Percentiles rank a stretch among this genome's conserved stretches.
These are phyloP conservation scores for Pristionchus exspectatus DNA, from an alignment of 2,888 invertebrate genomes.

Conservation along the genomic window DNA sequence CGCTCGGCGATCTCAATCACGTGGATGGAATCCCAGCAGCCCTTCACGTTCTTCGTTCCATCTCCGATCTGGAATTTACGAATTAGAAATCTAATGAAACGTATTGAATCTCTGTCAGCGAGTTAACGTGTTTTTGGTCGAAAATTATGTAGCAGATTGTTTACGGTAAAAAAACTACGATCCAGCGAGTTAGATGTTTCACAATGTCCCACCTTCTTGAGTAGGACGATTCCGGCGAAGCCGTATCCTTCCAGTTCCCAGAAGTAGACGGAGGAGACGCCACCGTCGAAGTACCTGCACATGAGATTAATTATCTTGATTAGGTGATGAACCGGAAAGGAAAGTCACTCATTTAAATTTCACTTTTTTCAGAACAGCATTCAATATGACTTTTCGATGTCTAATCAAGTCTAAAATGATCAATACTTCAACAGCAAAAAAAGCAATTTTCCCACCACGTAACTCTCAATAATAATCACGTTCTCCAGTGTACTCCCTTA, in stretches of 20 bases:
- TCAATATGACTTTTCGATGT: neutral
- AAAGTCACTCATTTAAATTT: too few relatives aligned
- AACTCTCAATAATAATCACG: neutral
- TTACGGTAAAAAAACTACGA: too few relatives aligned
- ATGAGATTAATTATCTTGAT: neutral
- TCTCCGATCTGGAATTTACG: constrained; percentile 84
- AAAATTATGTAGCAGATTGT: too few relatives aligned
- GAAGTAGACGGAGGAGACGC: constrained; percentile 98
- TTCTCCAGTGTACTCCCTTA: neutral
- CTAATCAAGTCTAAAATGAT: neutral
- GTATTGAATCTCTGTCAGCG: too few relatives aligned
- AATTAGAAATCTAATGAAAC: neutral
- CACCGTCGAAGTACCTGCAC: constrained; percentile 94
- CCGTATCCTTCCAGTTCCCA: constrained; percentile 98
- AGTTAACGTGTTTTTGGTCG: too few relatives aligned
- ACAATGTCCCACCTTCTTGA: constrained; percentile 88
- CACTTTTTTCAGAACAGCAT: neutral
- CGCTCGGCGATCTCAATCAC: constrained; percentile 92
- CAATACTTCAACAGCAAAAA: neutral
- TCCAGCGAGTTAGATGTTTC: neutral
- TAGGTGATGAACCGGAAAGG: too few relatives aligned
- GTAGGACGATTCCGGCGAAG: constrained; percentile 97
- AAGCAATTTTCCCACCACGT: neutral
- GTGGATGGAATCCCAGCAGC: constrained; percentile 99
- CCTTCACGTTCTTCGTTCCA: constrained; percentile 97